Base-by-base conservation (phyloP, 2,888 invertebrate genomes). In the Pogonocherus hispidulus region DNA sequence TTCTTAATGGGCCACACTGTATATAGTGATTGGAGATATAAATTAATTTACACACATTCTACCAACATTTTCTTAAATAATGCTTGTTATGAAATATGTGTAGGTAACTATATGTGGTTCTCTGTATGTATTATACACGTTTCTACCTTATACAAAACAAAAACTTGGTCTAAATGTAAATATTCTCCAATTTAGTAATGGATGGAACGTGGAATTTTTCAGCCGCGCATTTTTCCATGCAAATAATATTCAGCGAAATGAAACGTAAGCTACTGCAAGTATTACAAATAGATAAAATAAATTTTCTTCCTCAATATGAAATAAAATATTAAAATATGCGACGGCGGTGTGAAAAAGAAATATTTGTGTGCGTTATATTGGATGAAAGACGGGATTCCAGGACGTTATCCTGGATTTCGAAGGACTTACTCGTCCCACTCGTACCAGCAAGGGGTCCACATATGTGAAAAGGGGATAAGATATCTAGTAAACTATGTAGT, bases 291-390 rank as follows among this genome's bases (percentile, higher is more conserved):
- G 55, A 70, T 67, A 55, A 60, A 60, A 67, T 70, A 67, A 67
- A 70, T 70, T 66, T 64, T 52, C 62, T 56, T 57, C 55, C 32
- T 69, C 60, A 71, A 66, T 69, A 49, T 68, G 51, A 73, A 70
- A 66, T 77, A 81, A 82, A 80, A 80, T 82, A 82, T 82, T 83
- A 83, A 82, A 80, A 82, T 83, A 84, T 83, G 78, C 83, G 73
- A 76, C 74, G 70, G 76, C 73, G 75, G 72, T 74, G 75, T 74
- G 76, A 76, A 76, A 73, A 75, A 77, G 76, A 80, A 79, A 80
- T 81, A 82, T 82, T 80, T 82, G 79, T 81, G 76, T 72, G 70
- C 66, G 69, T 72, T 70, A 75, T 76, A 77, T 76, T 74, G 78
- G 81, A 79, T 81, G 81, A 80, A 76, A 79, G 79, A 76, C 74